Percentiles rank a stretch among this genome's conserved stretches.
Conservation (phyloP, 2,888 invertebrate species). For the Ceriagrion tenellum region DNA sequence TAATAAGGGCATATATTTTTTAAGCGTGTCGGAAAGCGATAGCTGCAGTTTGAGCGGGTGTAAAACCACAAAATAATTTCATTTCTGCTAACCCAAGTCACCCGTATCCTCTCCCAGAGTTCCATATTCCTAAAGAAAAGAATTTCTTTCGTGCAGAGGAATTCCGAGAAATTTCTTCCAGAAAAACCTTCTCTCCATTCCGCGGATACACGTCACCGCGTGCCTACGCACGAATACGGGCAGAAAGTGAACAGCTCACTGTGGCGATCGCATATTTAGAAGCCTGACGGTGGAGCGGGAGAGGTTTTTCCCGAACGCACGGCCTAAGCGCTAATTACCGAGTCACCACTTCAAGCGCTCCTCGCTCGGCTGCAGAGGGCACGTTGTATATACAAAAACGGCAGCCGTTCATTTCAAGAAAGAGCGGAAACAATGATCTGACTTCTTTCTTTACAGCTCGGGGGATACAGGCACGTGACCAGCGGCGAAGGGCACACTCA, state of each 20-base stretch:
- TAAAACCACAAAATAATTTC: not conserved
- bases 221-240: not conserved
- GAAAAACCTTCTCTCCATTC: not conserved
- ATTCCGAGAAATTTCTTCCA: not conserved
- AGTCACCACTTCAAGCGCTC: constrained; percentile 12
- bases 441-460: not conserved
- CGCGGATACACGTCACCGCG: not conserved
- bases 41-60: not conserved
- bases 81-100: not conserved
- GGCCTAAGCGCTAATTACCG: constrained; percentile 42
- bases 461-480: constrained; percentile 26
- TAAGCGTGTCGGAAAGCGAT: no score
- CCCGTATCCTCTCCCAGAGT: not conserved
- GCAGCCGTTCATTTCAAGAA: not conserved
- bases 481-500: not conserved
- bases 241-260: not conserved
- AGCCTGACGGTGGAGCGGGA: not conserved
- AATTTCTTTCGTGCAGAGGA: not conserved
- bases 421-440: not conserved
- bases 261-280: constrained; percentile 11
- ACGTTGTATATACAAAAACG: not conserved
- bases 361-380: not conserved
- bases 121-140: not conserved
- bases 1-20: no score
- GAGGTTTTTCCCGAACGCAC: constrained; percentile 31